Conservation (phyloP, 2,888 invertebrate genomes). For the Orchesellides sinensis region DNA sequence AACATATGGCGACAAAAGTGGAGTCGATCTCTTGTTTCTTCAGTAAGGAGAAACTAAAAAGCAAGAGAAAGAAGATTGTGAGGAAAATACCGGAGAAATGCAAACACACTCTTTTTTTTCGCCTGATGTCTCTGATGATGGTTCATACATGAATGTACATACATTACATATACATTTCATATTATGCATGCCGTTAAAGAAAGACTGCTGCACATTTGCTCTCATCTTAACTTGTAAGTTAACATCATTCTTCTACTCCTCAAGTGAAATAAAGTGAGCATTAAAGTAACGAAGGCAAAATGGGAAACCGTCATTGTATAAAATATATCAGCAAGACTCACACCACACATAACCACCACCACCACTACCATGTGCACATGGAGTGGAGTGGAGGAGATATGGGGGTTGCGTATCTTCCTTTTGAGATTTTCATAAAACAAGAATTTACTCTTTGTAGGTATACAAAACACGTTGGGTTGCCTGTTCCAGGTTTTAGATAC, state of each 20-base stretch:
- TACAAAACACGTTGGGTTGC: too few species aligned
- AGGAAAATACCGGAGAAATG: conserved; percentile 30
- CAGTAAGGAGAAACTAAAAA: conserved; percentile 19
- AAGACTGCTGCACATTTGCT: conserved; percentile 16
- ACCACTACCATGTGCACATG: conserved; percentile 22
- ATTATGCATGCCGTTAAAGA: conserved; percentile 10
- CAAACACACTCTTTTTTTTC: conserved; percentile 27
- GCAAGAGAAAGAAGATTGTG: conserved; percentile 18
- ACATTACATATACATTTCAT: conserved; percentile 36
- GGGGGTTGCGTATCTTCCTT: too few species aligned
- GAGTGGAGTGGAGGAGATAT: background rate
- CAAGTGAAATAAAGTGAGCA: conserved; percentile 23
- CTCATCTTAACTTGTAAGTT: conserved; percentile 17
- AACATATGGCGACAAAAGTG: conserved; percentile 71
- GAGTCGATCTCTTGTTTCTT: conserved; percentile 58
- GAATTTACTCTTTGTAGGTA: too few species aligned
- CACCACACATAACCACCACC: background rate
- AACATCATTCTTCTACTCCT: background rate
- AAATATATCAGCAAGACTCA: conserved; percentile 18
- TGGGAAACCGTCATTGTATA: conserved; percentile 44
- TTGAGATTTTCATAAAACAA: too few species aligned
- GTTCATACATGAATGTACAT: conserved; percentile 20
- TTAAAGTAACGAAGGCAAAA: conserved; percentile 21
- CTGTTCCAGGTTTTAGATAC: too few species aligned
- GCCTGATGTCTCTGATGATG: conserved; percentile 57